Percentiles rank a stretch among this genome's conserved stretches.
phyloP scores from a whole-genome alignment of 2,797 vertebrate genomes.

The Nyctibius grandis region DNA sequence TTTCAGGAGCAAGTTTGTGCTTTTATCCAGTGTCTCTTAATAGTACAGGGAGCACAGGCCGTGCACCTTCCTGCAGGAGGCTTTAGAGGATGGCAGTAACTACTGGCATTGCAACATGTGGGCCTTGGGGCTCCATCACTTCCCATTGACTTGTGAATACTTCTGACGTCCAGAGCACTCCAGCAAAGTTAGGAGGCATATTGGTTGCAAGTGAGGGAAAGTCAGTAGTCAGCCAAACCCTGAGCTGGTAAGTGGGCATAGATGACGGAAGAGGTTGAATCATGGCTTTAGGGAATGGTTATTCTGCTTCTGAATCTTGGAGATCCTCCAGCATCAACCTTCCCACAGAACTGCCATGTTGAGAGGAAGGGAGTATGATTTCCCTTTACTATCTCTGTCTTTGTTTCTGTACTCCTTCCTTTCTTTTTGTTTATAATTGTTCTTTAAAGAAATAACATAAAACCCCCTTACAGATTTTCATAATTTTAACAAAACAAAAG shows the following conservation, averaged over 20 bases:
- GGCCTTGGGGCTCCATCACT: background rate
- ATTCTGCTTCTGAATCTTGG: background rate
- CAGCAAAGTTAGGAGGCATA: background rate
- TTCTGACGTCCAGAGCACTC: background rate
- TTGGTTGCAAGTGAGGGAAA: background rate
- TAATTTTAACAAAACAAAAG: background rate
- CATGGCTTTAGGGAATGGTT: background rate
- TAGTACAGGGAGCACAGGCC: background rate
- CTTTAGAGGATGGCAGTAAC: background rate
- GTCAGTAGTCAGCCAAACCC: background rate
- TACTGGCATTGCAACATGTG: background rate
- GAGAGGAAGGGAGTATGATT: background rate
- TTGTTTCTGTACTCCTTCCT: background rate
- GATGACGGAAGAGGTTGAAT: background rate
- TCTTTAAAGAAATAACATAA: background rate
- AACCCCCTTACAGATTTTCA: background rate
- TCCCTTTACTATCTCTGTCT: background rate
- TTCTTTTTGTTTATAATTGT: background rate
- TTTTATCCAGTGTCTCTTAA: background rate
- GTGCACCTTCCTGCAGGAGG: background rate
- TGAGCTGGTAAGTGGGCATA: background rate
- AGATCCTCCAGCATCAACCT: background rate
- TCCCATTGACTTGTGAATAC: background rate
- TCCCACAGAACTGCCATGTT: background rate
- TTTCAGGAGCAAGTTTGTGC: background rate